Conservation (phyloP, 2,113 vertebrate species). For the Orientallactaga bullata region DNA sequence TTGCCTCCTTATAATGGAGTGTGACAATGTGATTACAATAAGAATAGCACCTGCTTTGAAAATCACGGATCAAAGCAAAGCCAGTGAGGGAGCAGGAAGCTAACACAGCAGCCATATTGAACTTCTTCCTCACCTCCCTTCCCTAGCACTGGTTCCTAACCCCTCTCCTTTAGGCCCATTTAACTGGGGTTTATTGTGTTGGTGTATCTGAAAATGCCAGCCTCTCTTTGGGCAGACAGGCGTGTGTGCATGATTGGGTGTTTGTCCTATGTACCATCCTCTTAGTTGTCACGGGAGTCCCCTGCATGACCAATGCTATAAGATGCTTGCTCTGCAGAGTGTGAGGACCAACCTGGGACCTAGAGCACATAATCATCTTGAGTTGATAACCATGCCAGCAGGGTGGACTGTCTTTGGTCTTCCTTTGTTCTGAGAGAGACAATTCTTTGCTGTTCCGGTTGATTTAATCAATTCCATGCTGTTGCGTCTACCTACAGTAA, state of each 20-base stretch:
- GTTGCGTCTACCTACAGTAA: not conserved
- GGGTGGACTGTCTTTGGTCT: not conserved
- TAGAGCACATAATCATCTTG: not conserved
- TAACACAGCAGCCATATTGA: not conserved
- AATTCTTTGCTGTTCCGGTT: constrained; percentile 22
- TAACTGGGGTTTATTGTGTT: not conserved
- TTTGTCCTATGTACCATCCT: not conserved
- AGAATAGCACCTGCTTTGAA: constrained; percentile 71
- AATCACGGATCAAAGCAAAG: constrained; percentile 61
- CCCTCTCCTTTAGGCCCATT: not conserved
- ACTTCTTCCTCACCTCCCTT: not conserved
- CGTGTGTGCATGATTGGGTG: not conserved
- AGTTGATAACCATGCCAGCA: not conserved
- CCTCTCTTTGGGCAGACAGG: not conserved
- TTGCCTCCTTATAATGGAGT: constrained; percentile 74
- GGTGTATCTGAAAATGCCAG: not conserved
- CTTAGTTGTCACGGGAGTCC: not conserved
- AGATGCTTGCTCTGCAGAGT: not conserved
- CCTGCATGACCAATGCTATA: no score
- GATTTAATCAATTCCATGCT: constrained; percentile 16
- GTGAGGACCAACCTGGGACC: not conserved
- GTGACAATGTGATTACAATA: constrained; percentile 69
- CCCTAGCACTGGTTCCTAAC: not conserved
- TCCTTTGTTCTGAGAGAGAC: not conserved
- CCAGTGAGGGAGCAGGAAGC: not conserved